Conservation (phyloP, 2,888 invertebrate species). For the Nephrocerus scutellatus region DNA sequence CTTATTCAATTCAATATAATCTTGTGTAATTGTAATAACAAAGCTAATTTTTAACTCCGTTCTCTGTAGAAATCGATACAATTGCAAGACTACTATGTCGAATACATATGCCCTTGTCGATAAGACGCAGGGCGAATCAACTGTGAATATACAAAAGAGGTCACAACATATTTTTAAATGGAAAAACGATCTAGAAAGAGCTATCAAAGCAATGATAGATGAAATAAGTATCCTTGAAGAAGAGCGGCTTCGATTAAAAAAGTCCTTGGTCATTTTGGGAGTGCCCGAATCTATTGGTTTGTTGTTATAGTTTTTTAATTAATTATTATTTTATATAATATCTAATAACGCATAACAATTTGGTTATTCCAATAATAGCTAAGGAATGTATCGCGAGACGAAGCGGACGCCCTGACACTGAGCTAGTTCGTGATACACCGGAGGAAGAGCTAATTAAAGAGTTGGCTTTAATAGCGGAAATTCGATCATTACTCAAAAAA, state of each 20-base stretch:
- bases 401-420: constrained; percentile 61
- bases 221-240: constrained; percentile 64
- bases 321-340: neutral
- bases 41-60: neutral
- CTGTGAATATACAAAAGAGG: constrained; percentile 58
- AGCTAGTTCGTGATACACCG: constrained; percentile 67
- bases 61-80: constrained; percentile 51
- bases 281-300: constrained; percentile 64
- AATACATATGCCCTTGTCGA: constrained; percentile 60
- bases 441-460: constrained; percentile 74
- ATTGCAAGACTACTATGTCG: constrained; percentile 58
- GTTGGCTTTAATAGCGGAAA: constrained; percentile 62
- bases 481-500: constrained; percentile 55
- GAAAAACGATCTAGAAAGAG: constrained; percentile 67
- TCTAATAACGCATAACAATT: neutral
- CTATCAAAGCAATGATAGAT: constrained; percentile 60
- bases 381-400: constrained; percentile 68
- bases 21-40: constrained; percentile 22
- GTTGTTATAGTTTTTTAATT: neutral
- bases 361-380: constrained; percentile 34
- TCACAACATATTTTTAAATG: constrained; percentile 64
- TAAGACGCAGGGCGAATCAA: constrained; percentile 62
- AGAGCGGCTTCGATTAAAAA: constrained; percentile 61
- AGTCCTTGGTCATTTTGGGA: constrained; percentile 59
- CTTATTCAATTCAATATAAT: no score